Percentiles rank a stretch among this genome's conserved stretches.
Evolutionary conservation across 2,888 invertebrate genomes (phyloP).

Genomic region (Sclerodermus sp.): DNA sequence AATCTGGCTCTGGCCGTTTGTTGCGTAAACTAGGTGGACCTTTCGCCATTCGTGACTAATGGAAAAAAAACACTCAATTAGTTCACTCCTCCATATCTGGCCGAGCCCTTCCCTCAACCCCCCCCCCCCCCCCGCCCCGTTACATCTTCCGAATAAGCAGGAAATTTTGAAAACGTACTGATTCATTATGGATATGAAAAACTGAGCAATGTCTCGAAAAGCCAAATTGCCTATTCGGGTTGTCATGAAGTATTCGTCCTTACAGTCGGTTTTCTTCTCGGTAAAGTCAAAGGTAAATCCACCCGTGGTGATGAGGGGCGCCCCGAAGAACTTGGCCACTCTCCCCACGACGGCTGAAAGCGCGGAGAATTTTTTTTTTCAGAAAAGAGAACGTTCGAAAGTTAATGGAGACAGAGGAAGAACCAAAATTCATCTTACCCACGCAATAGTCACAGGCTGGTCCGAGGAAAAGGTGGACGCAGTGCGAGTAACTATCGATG

Average conservation of each 20-base stretch:
- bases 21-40: conserved; percentile 75
- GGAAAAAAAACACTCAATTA: background rate
- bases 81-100: background rate
- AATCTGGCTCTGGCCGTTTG: conserved; percentile 67
- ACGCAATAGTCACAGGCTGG: conserved; percentile 80
- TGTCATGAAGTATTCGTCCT: conserved; percentile 78
- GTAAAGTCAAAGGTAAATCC: conserved; percentile 81
- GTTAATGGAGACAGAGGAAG: too few relatives aligned
- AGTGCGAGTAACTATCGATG: conserved; percentile 72
- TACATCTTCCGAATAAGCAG: too few relatives aligned
- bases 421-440: conserved; percentile 70
- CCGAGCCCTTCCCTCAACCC: too few relatives aligned
- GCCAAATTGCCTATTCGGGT: conserved; percentile 74
- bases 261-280: conserved; percentile 68
- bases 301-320: conserved; percentile 78
- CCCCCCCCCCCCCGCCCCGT: too few relatives aligned
- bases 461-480: conserved; percentile 78
- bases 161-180: conserved; percentile 63
- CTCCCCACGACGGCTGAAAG: conserved; percentile 76
- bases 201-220: conserved; percentile 72
- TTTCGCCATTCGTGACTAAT: conserved; percentile 71
- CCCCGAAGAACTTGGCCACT: conserved; percentile 75
- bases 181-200: conserved; percentile 70
- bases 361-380: conserved; percentile 2
- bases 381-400: too few relatives aligned